Percentiles rank a stretch among this genome's conserved stretches.
phyloP scores from a whole-genome alignment of 2,888 invertebrate species.

The Polia nebulosa region DNA sequence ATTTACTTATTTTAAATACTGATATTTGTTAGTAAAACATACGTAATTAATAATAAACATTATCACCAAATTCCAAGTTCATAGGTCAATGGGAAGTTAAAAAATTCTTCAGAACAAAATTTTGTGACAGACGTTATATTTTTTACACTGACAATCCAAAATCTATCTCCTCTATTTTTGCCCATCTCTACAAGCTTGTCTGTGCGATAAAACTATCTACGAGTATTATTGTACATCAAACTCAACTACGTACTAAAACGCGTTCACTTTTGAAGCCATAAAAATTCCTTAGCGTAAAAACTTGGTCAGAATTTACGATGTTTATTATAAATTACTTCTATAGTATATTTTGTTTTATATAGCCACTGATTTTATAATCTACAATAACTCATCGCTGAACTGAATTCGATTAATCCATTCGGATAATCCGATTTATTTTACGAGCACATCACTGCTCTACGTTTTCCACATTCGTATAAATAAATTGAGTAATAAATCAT shows the following conservation, averaged over 20 bases:
- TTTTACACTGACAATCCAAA: too few species aligned
- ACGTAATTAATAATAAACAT: too few species aligned
- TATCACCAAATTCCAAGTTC: too few species aligned
- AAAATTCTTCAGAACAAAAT: too few species aligned
- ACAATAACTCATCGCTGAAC: conserved; percentile 32
- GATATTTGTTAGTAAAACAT: too few species aligned
- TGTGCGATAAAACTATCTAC: conserved; percentile 2
- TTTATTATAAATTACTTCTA: conserved; percentile 26
- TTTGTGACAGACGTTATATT: too few species aligned
- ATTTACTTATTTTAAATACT: too few species aligned
- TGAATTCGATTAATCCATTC: conserved; percentile 22
- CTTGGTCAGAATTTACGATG: background rate
- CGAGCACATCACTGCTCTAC: conserved; percentile 25
- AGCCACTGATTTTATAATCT: background rate
- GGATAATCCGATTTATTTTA: conserved; percentile 27
- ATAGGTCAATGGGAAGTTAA: too few species aligned
- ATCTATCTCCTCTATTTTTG: too few species aligned
- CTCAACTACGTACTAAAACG: too few species aligned
- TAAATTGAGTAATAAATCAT: conserved; percentile 40
- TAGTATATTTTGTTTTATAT: conserved; percentile 18
- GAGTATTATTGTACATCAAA: too few species aligned
- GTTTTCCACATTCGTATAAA: conserved; percentile 24
- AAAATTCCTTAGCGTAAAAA: conserved; percentile 21
- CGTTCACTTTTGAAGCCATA: conserved; percentile 20
- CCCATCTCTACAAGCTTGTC: background rate